phyloP scores from a whole-genome alignment of 2,888 invertebrate genomes.

The Athripsodes cinereus region DNA sequence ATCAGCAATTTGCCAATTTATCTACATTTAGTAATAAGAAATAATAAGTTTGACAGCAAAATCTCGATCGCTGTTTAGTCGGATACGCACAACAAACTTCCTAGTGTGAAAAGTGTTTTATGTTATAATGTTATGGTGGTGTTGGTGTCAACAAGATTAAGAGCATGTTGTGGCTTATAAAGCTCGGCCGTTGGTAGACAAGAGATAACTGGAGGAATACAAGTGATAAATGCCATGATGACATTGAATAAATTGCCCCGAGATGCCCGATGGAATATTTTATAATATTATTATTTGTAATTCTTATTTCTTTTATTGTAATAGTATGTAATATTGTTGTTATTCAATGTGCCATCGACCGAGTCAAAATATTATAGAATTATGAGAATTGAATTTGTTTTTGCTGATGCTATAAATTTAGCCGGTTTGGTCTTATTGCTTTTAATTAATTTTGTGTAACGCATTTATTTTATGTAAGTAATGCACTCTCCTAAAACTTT shows the following conservation, averaged over 20 bases:
- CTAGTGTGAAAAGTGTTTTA: too few species aligned
- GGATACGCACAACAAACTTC: too few species aligned
- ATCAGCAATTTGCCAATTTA: too few species aligned
- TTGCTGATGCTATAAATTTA: neutral
- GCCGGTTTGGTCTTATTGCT: too few species aligned
- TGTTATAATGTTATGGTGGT: too few species aligned
- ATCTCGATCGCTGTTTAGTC: too few species aligned
- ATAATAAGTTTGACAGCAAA: too few species aligned
- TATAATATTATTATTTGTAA: slow-evolving; percentile 2
- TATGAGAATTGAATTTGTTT: too few species aligned
- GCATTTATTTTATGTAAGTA: too few species aligned
- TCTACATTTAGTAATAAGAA: too few species aligned
- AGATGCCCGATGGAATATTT: slow-evolving; percentile 4
- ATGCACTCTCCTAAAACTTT: too few species aligned
- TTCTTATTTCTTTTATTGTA: neutral
- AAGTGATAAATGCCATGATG: slow-evolving; percentile 17
- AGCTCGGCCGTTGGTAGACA: neutral
- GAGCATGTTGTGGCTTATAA: neutral
- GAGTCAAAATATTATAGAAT: neutral
- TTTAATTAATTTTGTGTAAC: too few species aligned
- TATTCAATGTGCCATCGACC: neutral
- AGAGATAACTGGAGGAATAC: slow-evolving; percentile 11
- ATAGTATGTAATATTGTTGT: neutral
- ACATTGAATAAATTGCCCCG: slow-evolving; percentile 17
- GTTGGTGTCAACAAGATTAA: slow-evolving; percentile 1